Evolutionary conservation across 2,797 vertebrate species (phyloP), one percentile per base, ranked within the genome.

Genomic region (Aplochiton taeniatus): DNA sequence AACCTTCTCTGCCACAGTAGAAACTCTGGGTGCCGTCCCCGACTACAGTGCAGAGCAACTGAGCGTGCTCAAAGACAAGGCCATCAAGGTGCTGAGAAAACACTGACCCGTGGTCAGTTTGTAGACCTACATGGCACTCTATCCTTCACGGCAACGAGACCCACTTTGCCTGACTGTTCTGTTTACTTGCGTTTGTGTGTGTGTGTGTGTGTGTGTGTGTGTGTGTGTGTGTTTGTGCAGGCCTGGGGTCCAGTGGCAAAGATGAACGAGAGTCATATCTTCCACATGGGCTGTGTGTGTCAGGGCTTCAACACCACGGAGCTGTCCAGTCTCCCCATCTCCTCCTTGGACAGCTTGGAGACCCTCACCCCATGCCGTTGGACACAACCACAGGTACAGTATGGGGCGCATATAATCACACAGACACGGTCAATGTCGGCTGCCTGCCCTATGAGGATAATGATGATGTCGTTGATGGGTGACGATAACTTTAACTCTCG

Each of bases 231-330:
- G 4, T 18, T 12, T 18, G n/a, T 51, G 19, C 73, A 93, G 92
- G 73, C 14, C 9, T 90, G 77, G 44, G 87, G 87, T 4, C 63
- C 70, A 0, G 63, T 82, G 49, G 44, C 68, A 1, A 20, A 68
- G 13, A 77, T 92, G 77, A 81, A 44, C 11, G 86, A 91, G 47
- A 62, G 42, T 0, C 57, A 20, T 0, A 69, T 91, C 13, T 1
- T 63, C 8, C 72, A 84, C 67, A 42, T 93, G 74, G 83, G 88
- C 17, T 93, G 92, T 56, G 69, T 93, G 31, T 58, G 41, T 72
- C 87, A 70, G 67, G 73, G 86, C 41, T 89, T 92, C 78, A 63
- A 71, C 0, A 1, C 61, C 9, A 4, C 73, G 7, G 77, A 92
- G 16, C 80, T 93, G 44, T 41, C 67, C 63, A 67, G 11, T 0